Percentiles rank a stretch among this genome's conserved stretches.
phyloP scores from a whole-genome alignment of 1,140 invertebrate genomes.

The Pogonomyrmex barbatus region DNA sequence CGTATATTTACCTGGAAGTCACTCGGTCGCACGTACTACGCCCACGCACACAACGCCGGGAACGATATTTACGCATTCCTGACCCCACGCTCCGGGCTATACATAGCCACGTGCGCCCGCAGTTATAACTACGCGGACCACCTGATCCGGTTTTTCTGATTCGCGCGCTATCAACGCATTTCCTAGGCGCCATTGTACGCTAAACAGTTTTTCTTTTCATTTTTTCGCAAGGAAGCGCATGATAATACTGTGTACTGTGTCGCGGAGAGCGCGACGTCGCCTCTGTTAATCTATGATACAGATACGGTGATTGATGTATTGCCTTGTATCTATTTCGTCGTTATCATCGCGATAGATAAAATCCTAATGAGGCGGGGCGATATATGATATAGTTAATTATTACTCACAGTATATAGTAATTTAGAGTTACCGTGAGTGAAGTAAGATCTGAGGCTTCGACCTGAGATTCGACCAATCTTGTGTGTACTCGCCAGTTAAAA shows the following conservation, averaged over 20 bases:
- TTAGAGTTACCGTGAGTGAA: conserved; percentile 19
- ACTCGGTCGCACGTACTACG: conserved; percentile 71
- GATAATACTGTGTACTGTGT: neutral
- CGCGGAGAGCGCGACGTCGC: too few species aligned
- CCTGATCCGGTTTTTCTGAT: conserved; percentile 75
- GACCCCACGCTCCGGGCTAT: conserved; percentile 79
- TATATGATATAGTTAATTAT: conserved; percentile 26
- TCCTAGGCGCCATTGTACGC: conserved; percentile 30
- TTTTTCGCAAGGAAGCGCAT: neutral
- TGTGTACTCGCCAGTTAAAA: neutral
- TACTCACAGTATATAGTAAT: neutral
- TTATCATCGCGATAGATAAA: conserved; percentile 27
- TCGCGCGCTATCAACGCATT: conserved; percentile 56
- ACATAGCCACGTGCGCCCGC: conserved; percentile 75
- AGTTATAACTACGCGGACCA: conserved; percentile 71
- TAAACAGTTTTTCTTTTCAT: conserved; percentile 1
- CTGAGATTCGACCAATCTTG: neutral
- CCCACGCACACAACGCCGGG: conserved; percentile 73
- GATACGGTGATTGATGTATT: neutral
- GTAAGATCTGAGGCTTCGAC: neutral
- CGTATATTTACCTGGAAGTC: conserved; percentile 75
- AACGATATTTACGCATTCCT: conserved; percentile 83
- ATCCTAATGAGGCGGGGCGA: neutral
- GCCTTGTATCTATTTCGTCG: neutral
- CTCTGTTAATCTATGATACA: neutral